These are phyloP conservation scores for Lasioglossum zephyrum DNA, from an alignment of 2,888 invertebrate genomes.

Conservation along the genomic window DNA sequence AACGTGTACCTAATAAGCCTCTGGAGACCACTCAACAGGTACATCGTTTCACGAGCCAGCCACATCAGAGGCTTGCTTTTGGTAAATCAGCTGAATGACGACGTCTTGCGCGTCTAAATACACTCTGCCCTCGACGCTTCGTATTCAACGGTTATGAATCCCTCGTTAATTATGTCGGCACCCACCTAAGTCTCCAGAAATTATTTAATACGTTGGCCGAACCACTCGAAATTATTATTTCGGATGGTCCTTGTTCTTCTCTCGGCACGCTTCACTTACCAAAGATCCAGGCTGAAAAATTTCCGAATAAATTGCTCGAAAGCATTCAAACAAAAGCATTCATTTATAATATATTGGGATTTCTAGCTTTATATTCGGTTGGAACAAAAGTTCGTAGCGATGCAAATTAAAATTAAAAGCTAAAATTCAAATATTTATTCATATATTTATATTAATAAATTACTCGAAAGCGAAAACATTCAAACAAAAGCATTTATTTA, in stretches of 20 bases:
- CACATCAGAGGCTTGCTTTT: constrained; percentile 60
- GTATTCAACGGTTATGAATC: constrained; percentile 39
- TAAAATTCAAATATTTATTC: no score
- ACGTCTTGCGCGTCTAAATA: constrained; percentile 43
- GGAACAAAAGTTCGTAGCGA: no score
- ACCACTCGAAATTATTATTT: background rate
- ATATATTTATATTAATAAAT: no score
- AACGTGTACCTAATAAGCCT: constrained; percentile 61
- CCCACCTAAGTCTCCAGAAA: background rate
- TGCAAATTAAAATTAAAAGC: no score
- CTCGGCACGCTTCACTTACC: background rate
- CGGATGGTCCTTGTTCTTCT: background rate
- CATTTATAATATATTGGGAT: no score
- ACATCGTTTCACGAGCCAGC: constrained; percentile 56
- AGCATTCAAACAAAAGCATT: no score
- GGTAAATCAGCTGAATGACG: constrained; percentile 58
- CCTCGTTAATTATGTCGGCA: constrained; percentile 25
- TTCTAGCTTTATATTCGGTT: no score
- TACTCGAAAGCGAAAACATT: background rate
- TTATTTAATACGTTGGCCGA: background rate
- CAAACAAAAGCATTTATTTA: no score
- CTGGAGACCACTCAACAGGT: constrained; percentile 74
- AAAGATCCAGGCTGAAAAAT: background rate
- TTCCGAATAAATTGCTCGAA: background rate
- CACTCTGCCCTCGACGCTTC: constrained; percentile 22